Base-by-base conservation (phyloP, 1,140 invertebrate species). In the Caenorhabditis elegans region DNA sequence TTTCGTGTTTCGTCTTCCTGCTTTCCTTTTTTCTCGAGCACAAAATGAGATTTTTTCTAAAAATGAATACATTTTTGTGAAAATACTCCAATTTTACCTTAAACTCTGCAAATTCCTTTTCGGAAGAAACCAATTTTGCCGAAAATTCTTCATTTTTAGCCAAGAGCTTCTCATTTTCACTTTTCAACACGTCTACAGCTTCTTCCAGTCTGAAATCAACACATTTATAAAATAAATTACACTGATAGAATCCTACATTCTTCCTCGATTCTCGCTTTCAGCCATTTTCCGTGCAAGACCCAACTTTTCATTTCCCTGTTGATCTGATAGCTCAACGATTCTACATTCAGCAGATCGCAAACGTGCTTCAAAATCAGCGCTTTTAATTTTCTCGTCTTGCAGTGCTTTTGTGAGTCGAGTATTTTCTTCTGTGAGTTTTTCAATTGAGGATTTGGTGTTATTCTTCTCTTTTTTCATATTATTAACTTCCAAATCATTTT, bases 1-100 rank as follows among this genome's bases (percentile, higher is more conserved):
- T 70, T 19, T 39, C 60, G 1, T 10, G 60, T 39, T 36, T 70
- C 60, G 28, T 70, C 60, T 22, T 39, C 60, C 13, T 70, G 60
- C 43, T 70, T 70, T 70, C 60, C 60, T 43, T 70, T 70, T 17
- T 70, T 70, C 19, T 70, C 60, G 1, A 70, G 34, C 28, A 70
- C 60, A n/a, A 70, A 70, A 19, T 70, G 60, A 70, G 60, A 70
- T 43, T 70, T 70, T 39, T 70, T 70, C 60, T 60, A 17, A 34
- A 60, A 60, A n/a, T 1, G n/a, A 34, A 34, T 10, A 5, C n/a
- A 5, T 34, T n/a, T 34, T n/a, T n/a, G 10, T 10, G 1, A 11
- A 26, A n/a, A n/a, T n/a, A n/a, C n/a, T n/a, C n/a, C n/a, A n/a
- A n/a, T n/a, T n/a, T 6, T 8, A 60, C 55, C 28, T 70, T 70